Evolutionary conservation across 2,888 invertebrate genomes (phyloP), one percentile per base, ranked within the genome.

Genomic region (Chymomyza procnemis): DNA sequence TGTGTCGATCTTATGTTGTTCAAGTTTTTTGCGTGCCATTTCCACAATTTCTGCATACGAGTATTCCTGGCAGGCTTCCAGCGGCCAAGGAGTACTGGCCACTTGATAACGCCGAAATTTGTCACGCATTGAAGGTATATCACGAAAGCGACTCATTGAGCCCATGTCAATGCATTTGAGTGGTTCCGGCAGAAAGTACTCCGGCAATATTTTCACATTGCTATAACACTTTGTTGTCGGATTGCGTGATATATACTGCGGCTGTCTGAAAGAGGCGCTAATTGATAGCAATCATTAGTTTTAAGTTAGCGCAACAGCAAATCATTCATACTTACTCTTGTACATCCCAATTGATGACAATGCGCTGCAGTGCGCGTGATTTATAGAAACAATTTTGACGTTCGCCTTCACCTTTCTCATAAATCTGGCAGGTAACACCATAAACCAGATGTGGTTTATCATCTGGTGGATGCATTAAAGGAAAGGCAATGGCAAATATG

Each of bases 361-460:
- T 96, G 69, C 96, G 92, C 88, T 96, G 96, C 59, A 96, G 90
- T 0, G 95, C 96, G 85, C 94, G 94, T 0, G 96, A 96, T 90
- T 94, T 94, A 16, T 95, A 92, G 26, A 93, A 92, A n/a, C 95
- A 82, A 73, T 88, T 75, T 6, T 89, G 87, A 0, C 83, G 76
- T 19, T 81, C 85, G 67, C 90, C 88, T 34, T 86, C 83, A 3
- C 91, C 90, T 64, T 88, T 88, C 54, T 91, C 91, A 69, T 90
- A 91, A 30, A 91, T 90, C 74, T 91, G 91, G 34, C 91, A 91
- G 0, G 91, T 91, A 1, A 91, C 91, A 0, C 91, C 91, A 61
- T 89, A 91, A 3, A 78, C 62, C 34, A 70, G 79, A 16, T 64
- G 71, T 41, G 76, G 67, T 62, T 72, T 79, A 52, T 78, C 74